phyloP scores from a whole-genome alignment of 2,797 vertebrate species.

The Lacerta bilineata region DNA sequence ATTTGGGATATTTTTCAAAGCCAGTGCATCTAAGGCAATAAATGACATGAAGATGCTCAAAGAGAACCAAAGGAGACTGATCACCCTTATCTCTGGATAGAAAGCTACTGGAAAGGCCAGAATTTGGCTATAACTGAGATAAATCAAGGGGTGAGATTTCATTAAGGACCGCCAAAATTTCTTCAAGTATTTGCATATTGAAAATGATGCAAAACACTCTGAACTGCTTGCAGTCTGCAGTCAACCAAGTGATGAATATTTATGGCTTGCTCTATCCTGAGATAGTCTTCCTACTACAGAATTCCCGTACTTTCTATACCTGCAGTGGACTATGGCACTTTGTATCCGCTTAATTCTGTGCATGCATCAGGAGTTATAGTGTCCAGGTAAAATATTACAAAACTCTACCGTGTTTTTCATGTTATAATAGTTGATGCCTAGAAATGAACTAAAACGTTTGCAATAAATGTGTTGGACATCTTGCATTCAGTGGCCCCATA shows the following conservation, averaged over 20 bases:
- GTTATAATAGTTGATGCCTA: neutral
- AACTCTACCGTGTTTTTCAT: conserved; percentile 16
- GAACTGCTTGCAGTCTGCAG: neutral
- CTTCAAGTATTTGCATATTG: neutral
- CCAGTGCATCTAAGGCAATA: neutral
- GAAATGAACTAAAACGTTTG: neutral
- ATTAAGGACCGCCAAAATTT: neutral
- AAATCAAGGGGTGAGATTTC: neutral
- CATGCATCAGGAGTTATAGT: conserved; percentile 34
- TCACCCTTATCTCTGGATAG: neutral
- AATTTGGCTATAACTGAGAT: neutral
- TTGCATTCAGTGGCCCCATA: neutral
- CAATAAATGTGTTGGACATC: neutral
- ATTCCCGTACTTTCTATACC: neutral
- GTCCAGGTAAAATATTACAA: conserved; percentile 34
- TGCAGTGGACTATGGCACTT: neutral
- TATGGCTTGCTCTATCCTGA: neutral
- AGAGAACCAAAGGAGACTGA: neutral
- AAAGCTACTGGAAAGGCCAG: neutral
- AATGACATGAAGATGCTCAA: neutral
- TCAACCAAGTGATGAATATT: neutral
- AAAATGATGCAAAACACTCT: neutral
- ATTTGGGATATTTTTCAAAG: neutral
- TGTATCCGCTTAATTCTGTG: neutral
- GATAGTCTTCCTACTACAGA: neutral